phyloP scores from a whole-genome alignment of 2,797 vertebrate genomes.

The Myoxocephalus aenaeus region DNA sequence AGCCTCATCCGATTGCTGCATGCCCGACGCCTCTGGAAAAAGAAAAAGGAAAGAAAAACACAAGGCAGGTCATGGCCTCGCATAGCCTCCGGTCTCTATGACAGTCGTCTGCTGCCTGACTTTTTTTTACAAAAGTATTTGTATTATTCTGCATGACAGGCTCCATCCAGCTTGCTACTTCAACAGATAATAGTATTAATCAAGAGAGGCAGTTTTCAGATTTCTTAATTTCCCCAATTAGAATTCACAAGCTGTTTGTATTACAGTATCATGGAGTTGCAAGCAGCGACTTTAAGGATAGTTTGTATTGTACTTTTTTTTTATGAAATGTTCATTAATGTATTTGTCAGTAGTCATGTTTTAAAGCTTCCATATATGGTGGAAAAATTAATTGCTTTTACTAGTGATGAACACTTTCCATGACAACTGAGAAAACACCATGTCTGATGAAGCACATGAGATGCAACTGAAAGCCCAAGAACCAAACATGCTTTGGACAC shows the following conservation, averaged over 20 bases:
- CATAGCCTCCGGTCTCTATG: constrained; percentile 11
- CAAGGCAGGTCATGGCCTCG: neutral
- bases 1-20: constrained; percentile 12
- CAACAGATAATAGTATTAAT: neutral
- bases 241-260: neutral
- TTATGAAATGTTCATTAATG: neutral
- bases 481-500: neutral
- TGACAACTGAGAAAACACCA: no score
- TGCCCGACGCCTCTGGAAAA: constrained; percentile 12
- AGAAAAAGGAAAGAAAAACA: neutral
- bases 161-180: neutral
- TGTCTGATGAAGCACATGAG: neutral
- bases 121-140: neutral
- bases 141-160: neutral
- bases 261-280: neutral
- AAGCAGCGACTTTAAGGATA: neutral
- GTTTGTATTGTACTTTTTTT: neutral
- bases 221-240: neutral
- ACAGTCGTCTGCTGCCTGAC: constrained; percentile 9
- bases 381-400: no score
- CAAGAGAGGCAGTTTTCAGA: neutral
- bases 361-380: neutral
- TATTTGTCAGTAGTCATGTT: neutral
- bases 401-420: no score
- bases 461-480: neutral